phyloP scores from a whole-genome alignment of 2,113 vertebrate species.

The Galeopterus variegatus region DNA sequence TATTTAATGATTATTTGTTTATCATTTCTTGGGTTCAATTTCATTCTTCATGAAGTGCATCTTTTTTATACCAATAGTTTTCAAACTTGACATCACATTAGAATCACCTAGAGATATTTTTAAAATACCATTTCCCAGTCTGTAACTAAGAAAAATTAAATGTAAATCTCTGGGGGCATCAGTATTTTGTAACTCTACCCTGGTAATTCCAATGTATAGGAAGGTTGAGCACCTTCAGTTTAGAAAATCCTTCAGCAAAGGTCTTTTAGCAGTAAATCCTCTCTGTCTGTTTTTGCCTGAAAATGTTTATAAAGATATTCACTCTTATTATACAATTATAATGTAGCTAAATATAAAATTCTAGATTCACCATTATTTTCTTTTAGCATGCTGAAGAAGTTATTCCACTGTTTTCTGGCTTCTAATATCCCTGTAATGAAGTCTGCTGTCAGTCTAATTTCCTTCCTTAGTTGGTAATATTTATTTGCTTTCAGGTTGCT shows the following conservation, averaged over 20 bases:
- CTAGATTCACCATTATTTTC: not conserved
- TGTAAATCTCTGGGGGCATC: not conserved
- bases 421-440: not conserved
- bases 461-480: not conserved
- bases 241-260: conserved; percentile 55
- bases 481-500: conserved; percentile 28
- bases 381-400: not conserved
- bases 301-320: conserved; percentile 31
- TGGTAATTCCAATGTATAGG: not conserved
- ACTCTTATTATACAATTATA: not conserved
- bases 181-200: not conserved
- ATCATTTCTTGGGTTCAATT: conserved; percentile 21
- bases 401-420: conserved; percentile 5
- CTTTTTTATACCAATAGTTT: not conserved
- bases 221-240: not conserved
- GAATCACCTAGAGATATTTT: not conserved
- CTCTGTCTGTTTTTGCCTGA: not conserved
- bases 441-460: not conserved
- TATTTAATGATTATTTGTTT: not conserved
- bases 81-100: conserved; percentile 13
- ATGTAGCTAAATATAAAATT: conserved; percentile 29
- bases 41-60: not conserved
- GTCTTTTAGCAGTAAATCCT: not conserved
- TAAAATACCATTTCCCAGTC: not conserved
- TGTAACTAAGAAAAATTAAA: conserved; percentile 19